Base-by-base conservation (phyloP, 1,140 invertebrate species). In the Branchinecta lindahli region DNA sequence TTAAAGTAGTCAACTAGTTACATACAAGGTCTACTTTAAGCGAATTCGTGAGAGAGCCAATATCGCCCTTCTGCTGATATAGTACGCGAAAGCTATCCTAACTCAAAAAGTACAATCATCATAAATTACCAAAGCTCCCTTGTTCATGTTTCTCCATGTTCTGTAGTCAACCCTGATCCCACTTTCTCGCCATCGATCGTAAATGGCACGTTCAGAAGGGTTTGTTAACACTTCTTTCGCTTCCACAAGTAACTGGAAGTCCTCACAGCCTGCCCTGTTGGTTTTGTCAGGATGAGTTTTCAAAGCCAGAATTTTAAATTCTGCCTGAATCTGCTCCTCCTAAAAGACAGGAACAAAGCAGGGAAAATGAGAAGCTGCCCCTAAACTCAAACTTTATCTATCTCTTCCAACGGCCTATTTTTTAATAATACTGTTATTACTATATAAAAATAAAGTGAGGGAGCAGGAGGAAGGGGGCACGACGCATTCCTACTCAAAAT, bases 61-160 rank as follows among this genome's bases (percentile, higher is more conserved):
- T 33, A 33, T 33, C 33, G 5, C 33, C 33, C 33, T 33, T 33
- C 33, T 33, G 33, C 33, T 33, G 33, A 33, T 33, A 33, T 33
- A 33, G 33, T 33, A 33, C 33, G 33, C 33, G 33, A 33, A 33
- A 33, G 33, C 33, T 33, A 5, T 5, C 33, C 33, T 3, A 33
- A 33, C 33, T 33, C 5, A 33, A 33, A 33, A 5, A 33, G 33
- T 33, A 33, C 2, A 33, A 33, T 33, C 1, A 33, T 33, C 1
- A 33, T 33, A 33, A 33, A 33, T 33, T 33, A 33, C 33, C 33
- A 33, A 33, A 61, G 52, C 52, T 61, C 52, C 52, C 6, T 61
- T 61, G 52, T 61, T 61, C 52, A 61, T 61, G 52, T 61, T 61
- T 20, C 18, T 61, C 52, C 52, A 61, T 12, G 52, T 61, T 20